Evolutionary conservation across 2,113 vertebrate genomes (phyloP), one percentile per base, ranked within the genome.

Genomic region (Chaetorhynchus papuensis): DNA sequence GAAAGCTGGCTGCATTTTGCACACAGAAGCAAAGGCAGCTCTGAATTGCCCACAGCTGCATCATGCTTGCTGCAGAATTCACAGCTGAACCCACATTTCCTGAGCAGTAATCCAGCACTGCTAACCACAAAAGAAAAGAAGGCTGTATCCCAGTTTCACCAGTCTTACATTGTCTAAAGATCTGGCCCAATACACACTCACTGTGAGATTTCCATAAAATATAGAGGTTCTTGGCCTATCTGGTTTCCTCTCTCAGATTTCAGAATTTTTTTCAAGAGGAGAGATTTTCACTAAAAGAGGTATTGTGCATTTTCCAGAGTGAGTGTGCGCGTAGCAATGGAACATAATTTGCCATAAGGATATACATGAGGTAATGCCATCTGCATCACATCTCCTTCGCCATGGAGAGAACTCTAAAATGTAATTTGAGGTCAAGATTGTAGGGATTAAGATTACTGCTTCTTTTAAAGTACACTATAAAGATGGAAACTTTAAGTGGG

Each of bases 311-410:
- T 96, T 96, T 91, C 74, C 79, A 95, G 57, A 74, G 37, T 79
- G 60, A 63, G 42, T 6, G 6, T 57, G 44, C 52, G n/a, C 17
- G 31, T 28, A 44, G 63, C 45, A 53, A 26, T 63, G 79, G 77
- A 90, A 70, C 39, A 20, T 33, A 82, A 70, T 74, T 75, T 60
- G 69, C 69, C 69, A 74, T 89, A 68, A 44, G 56, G 85, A 91
- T 93, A 83, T 91, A 85, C 59, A 68, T 92, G 79, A 96, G 87
- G 92, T 90, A 89, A 93, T 63, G 53, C 88, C 94, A 96, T 91
- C 61, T 78, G 91, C 61, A 84, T 79, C 86, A 69, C 90, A 93
- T 50, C 44, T 60, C 47, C 59, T 83, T 70, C 8, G 3, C 37
- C 70, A 52, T 45, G 65, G 30, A 77, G 79, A 86, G 91, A 84